Conservation (phyloP, 2,113 vertebrate genomes). For the Bufo gargarizans region DNA sequence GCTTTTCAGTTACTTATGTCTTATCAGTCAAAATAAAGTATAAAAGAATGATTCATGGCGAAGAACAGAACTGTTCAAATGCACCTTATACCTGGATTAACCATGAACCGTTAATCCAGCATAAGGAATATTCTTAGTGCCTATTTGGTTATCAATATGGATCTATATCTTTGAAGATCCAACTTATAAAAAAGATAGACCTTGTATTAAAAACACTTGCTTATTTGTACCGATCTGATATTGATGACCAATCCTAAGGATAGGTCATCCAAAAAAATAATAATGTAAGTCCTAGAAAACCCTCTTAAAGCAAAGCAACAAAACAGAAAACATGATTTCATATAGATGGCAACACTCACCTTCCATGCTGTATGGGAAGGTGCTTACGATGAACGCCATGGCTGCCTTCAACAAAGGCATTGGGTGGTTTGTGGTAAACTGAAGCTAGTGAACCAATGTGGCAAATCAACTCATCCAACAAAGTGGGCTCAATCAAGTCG, state of each 20-base stretch:
- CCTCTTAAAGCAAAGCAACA: background rate
- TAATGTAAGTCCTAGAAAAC: too few species aligned
- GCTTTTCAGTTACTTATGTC: background rate
- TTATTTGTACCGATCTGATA: background rate
- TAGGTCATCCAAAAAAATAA: too few species aligned
- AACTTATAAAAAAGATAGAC: background rate
- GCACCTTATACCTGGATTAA: too few species aligned
- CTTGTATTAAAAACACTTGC: background rate
- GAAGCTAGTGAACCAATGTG: conserved; percentile 96
- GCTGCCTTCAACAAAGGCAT: conserved; percentile 97
- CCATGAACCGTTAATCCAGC: background rate
- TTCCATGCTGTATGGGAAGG: conserved; percentile 95
- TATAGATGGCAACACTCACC: conserved; percentile 70
- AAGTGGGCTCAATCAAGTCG: conserved; percentile 92
- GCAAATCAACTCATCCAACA: conserved; percentile 95
- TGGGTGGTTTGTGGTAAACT: conserved; percentile 97
- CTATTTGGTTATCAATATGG: background rate
- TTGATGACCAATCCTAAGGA: too few species aligned
- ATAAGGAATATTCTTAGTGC: background rate
- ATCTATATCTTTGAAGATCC: background rate
- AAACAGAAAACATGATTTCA: background rate
- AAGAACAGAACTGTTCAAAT: background rate
- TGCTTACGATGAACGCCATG: conserved; percentile 97
- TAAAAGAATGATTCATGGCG: background rate
- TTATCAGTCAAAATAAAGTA: too few species aligned